These are phyloP conservation scores for Sepioteuthis lessoniana DNA, from an alignment of 2,888 invertebrate genomes.

Conservation along the genomic window DNA sequence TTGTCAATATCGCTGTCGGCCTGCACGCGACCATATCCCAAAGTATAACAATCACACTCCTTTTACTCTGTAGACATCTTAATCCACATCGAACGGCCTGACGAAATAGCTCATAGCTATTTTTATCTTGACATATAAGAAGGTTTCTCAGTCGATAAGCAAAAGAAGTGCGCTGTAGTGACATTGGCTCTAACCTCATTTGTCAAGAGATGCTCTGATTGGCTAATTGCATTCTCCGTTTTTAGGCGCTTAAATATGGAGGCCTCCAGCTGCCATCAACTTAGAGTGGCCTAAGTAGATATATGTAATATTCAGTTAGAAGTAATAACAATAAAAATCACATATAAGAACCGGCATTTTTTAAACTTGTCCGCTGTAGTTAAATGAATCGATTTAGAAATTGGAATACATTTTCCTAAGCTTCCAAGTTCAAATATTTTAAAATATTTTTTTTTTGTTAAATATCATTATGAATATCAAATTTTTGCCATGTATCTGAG, in stretches of 20 bases:
- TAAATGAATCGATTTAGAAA: not conserved
- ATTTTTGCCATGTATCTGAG: too few relatives aligned
- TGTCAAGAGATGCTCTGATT: not conserved
- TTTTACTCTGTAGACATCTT: not conserved
- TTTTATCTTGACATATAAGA: not conserved
- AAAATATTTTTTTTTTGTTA: too few relatives aligned
- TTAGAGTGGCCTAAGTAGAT: not conserved
- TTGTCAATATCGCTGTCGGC: not conserved
- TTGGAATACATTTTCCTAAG: too few relatives aligned
- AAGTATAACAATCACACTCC: not conserved
- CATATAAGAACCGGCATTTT: not conserved
- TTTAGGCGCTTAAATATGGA: not conserved
- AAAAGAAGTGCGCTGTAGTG: not conserved
- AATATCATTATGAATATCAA: too few relatives aligned
- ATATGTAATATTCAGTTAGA: not conserved
- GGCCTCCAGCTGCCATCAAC: not conserved
- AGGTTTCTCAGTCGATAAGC: constrained; percentile 6
- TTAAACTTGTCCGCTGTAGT: not conserved
- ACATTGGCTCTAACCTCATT: constrained; percentile 18
- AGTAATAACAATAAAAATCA: not conserved
- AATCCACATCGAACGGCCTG: constrained; percentile 33
- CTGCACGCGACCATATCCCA: not conserved
- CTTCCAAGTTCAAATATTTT: too few relatives aligned
- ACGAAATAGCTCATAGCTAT: not conserved
- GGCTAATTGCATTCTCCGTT: not conserved